A percentile compares a stretch with the other conserved stretches of the same genome.
These are phyloP conservation scores for Climacteris rufus DNA, from an alignment of 2,113 vertebrate genomes.

Conservation along the genomic window DNA sequence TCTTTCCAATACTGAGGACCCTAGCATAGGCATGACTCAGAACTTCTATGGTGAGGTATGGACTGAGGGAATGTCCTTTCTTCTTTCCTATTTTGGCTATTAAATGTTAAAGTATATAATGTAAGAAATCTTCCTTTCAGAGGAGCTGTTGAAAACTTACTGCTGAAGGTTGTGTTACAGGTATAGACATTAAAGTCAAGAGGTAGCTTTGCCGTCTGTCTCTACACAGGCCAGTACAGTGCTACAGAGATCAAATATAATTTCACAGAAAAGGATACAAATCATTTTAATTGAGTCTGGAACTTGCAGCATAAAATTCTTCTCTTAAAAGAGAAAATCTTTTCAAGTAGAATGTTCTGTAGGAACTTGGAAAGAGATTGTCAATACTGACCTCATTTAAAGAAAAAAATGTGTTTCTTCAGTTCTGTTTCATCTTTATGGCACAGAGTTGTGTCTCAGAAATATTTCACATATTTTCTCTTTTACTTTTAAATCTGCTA, in stretches of 20 bases:
- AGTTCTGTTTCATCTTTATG: not conserved
- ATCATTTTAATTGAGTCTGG: constrained; percentile 14
- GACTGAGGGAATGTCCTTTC: not conserved
- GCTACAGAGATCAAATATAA: constrained; percentile 33
- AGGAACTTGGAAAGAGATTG: not conserved
- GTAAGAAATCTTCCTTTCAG: not conserved
- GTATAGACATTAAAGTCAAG: constrained; percentile 11
- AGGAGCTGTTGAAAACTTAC: constrained; percentile 21
- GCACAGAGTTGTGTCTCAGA: not conserved
- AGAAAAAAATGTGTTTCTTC: not conserved
- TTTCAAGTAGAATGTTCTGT: constrained; percentile 12
- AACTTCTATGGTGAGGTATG: not conserved
- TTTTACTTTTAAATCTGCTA: not conserved
- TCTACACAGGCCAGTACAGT: constrained; percentile 3
- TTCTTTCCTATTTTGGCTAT: constrained; percentile 21
- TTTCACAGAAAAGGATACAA: constrained; percentile 27
- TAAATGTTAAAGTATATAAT: constrained; percentile 10
- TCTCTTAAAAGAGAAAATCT: constrained; percentile 38
- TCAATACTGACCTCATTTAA: not conserved
- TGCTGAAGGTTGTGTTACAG: constrained; percentile 17
- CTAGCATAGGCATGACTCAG: not conserved
- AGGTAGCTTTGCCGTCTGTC: constrained; percentile 14
- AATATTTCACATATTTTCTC: not conserved
- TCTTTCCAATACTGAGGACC: not conserved
- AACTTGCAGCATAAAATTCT: constrained; percentile 5